phyloP scores from a whole-genome alignment of 1,140 invertebrate species.

The Helicoverpa zea region DNA sequence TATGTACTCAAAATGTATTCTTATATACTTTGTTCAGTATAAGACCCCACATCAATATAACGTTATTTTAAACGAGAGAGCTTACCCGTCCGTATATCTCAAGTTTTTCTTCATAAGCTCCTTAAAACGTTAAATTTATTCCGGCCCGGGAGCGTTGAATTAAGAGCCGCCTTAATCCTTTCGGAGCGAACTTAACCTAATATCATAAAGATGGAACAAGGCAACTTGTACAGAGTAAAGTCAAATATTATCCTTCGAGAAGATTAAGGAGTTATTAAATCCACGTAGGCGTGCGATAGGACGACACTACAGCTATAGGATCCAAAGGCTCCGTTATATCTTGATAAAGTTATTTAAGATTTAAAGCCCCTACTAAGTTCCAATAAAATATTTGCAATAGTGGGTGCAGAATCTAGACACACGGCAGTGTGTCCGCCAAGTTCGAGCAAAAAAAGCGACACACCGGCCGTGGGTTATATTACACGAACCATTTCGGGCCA shows the following conservation, averaged over 20 bases:
- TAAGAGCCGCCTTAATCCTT: slow-evolving; percentile 84
- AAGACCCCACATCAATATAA: slow-evolving; percentile 50
- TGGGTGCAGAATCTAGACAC: no score
- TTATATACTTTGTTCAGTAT: slow-evolving; percentile 48
- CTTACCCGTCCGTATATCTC: slow-evolving; percentile 72
- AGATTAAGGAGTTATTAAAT: slow-evolving; percentile 83
- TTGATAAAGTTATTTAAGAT: not conserved
- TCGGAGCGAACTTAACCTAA: slow-evolving; percentile 82
- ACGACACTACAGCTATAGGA: slow-evolving; percentile 33
- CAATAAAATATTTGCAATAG: not conserved
- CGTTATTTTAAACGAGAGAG: slow-evolving; percentile 66
- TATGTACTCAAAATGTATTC: slow-evolving; percentile 44
- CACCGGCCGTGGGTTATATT: no score
- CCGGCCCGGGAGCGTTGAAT: slow-evolving; percentile 80
- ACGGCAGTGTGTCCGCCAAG: no score
- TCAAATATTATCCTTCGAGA: slow-evolving; percentile 82
- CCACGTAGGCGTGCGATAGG: slow-evolving; percentile 62
- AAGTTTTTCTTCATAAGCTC: slow-evolving; percentile 84
- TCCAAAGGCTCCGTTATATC: slow-evolving; percentile 6
- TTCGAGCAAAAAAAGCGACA: no score
- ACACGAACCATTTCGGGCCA: no score
- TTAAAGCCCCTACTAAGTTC: not conserved
- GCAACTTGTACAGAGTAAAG: slow-evolving; percentile 81
- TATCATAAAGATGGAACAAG: slow-evolving; percentile 84
- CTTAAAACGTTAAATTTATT: slow-evolving; percentile 84